These are phyloP conservation scores for Eupithecia subfuscata DNA, from an alignment of 2,888 invertebrate species.

Conservation along the genomic window DNA sequence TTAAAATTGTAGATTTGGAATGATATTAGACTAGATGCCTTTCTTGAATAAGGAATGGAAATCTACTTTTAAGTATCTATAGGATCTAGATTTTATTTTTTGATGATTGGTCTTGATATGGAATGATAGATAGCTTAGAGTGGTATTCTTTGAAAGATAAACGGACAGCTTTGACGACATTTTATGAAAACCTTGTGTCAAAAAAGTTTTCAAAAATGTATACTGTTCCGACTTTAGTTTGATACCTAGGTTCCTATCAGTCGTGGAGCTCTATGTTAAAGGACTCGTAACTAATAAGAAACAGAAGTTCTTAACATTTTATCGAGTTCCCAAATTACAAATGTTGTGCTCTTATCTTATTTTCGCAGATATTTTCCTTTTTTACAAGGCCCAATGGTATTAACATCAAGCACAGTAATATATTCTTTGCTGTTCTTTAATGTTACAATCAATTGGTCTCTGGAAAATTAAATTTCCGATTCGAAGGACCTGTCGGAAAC, in stretches of 20 bases:
- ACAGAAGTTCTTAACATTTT: too few species aligned
- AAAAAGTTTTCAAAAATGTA: too few species aligned
- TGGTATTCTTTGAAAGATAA: neutral
- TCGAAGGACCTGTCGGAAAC: neutral
- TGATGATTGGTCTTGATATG: neutral
- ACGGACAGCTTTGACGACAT: too few species aligned
- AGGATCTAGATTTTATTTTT: neutral
- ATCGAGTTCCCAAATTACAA: too few species aligned
- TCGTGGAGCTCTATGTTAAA: too few species aligned
- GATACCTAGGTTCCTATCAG: too few species aligned
- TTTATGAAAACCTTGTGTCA: too few species aligned
- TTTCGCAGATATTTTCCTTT: too few species aligned
- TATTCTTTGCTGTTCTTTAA: too few species aligned
- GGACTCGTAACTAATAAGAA: too few species aligned
- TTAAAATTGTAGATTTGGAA: neutral
- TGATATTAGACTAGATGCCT: neutral
- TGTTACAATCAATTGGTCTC: neutral
- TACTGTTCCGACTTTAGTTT: too few species aligned
- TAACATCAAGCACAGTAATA: neutral
- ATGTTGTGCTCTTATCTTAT: too few species aligned
- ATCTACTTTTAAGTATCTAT: neutral
- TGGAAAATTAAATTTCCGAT: neutral
- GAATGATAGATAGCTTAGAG: neutral
- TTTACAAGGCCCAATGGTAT: neutral
- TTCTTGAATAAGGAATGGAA: neutral